Conservation (phyloP, 2,888 invertebrate genomes). For the Mythimna loreyi region DNA sequence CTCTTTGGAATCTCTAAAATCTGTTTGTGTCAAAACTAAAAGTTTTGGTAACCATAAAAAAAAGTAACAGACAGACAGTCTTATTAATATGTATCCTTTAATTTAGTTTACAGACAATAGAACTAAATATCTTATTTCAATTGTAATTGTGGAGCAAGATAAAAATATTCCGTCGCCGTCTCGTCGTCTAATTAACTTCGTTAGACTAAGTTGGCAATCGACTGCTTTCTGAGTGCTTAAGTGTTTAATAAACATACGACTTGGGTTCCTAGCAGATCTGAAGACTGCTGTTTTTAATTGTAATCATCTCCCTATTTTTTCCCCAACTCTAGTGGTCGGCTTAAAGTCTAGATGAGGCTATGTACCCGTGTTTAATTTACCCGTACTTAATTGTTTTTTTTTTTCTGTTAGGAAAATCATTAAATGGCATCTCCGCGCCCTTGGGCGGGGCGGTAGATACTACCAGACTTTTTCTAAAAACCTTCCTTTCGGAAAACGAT, state of each 20-base stretch:
- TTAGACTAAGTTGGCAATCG: slow-evolving; percentile 18
- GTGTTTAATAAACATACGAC: slow-evolving; percentile 17
- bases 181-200: slow-evolving; percentile 30
- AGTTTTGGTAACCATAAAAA: too few species aligned
- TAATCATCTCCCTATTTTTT: not conserved
- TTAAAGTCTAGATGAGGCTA: too few species aligned
- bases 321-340: too few species aligned
- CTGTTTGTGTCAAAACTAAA: too few species aligned
- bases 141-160: slow-evolving; percentile 19
- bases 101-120: slow-evolving; percentile 6
- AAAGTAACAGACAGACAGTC: not conserved
- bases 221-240: slow-evolving; percentile 24
- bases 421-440: too few species aligned
- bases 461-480: too few species aligned
- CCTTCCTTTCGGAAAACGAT: too few species aligned
- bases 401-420: too few species aligned
- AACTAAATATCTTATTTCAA: slow-evolving; percentile 28
- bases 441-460: too few species aligned
- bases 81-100: not conserved
- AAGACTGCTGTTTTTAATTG: slow-evolving; percentile 11
- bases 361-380: too few species aligned
- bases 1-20: too few species aligned
- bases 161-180: slow-evolving; percentile 24
- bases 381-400: too few species aligned
- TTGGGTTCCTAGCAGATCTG: not conserved